A percentile compares a stretch with the other conserved stretches of the same genome.
Evolutionary conservation across 2,888 invertebrate species (phyloP).

Genomic region (Gastrophysa polygoni): DNA sequence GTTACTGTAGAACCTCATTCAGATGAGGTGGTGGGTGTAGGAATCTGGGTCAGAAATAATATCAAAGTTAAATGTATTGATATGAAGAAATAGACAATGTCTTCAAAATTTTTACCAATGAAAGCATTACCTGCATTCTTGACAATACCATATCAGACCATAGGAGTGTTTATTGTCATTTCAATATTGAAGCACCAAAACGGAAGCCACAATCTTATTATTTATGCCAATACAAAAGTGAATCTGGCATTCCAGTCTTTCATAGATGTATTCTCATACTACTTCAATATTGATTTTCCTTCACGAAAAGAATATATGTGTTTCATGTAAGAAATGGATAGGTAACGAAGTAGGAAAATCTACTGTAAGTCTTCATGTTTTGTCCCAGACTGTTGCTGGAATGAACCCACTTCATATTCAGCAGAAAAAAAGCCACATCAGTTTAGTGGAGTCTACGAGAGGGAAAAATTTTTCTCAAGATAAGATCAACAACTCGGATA

Average conservation of each 20-base stretch:
- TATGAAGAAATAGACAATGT: not conserved
- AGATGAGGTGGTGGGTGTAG: constrained; percentile 1
- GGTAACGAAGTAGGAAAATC: not conserved
- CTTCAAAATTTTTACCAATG: not conserved
- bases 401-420: not conserved
- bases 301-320: not conserved
- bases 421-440: not conserved
- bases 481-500: not conserved
- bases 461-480: not conserved
- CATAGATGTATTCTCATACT: not conserved
- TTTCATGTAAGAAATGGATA: not conserved
- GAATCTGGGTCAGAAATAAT: constrained; percentile 4
- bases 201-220: not conserved
- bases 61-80: not conserved
- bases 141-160: constrained; percentile 4
- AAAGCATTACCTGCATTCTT: not conserved
- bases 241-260: not conserved
- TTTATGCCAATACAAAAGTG: not conserved
- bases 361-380: not conserved
- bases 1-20: constrained; percentile 1
- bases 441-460: not conserved
- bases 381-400: not conserved
- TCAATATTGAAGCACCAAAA: constrained; percentile 4
- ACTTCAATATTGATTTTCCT: not conserved
- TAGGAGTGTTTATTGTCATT: not conserved